Base-by-base conservation (phyloP, 2,888 invertebrate species). In the Aleiodes leptofemur region DNA sequence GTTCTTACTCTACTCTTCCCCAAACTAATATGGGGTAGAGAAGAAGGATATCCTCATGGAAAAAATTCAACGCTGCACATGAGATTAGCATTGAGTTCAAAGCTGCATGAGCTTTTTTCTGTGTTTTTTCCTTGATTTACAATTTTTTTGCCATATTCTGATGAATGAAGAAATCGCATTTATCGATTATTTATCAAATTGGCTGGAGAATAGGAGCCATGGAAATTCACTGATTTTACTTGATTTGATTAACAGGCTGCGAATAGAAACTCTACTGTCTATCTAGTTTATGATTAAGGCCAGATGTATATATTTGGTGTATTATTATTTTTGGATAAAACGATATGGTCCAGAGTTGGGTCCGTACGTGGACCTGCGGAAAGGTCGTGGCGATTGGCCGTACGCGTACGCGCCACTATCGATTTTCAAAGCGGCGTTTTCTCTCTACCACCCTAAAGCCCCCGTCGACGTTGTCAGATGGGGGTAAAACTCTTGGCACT, bases 301-400 rank as follows among this genome's bases (percentile, higher is more conserved):
- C 23, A 23, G 23, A 23, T 23, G 2, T 23, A 23, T 16, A 64
- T 6, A 66, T 11, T 3, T 9, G 6, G 6, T 57, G 3, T 50
- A 50, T 6, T 50, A 38, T 4, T 50, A 43, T 43, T 29, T 48
- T 8, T 61, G 8, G 34, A 64, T 23, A 64, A 16, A 64, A 38
- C 13, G 69, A 77, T 74, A 76, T 76, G 70, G 76, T 74, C 74
- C 77, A 68, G 34, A 64, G 61, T 66, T 76, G 72, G 73, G 74
- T 74, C 71, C 68, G 77, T 77, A 73, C 72, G 78, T 74, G 76
- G 73, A 79, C 77, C 77, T 79, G 79, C 74, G 78, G 76, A 79
- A 78, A 80, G 80, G 77, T 78, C 77, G 79, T 75, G 77, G 79
- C 78, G 78, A 80, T 80, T 80, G 80, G 76, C 79, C 74, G 76